Evolutionary conservation across 2,888 invertebrate genomes (phyloP), one percentile per base, ranked within the genome.

Genomic region (Buathra laborator): DNA sequence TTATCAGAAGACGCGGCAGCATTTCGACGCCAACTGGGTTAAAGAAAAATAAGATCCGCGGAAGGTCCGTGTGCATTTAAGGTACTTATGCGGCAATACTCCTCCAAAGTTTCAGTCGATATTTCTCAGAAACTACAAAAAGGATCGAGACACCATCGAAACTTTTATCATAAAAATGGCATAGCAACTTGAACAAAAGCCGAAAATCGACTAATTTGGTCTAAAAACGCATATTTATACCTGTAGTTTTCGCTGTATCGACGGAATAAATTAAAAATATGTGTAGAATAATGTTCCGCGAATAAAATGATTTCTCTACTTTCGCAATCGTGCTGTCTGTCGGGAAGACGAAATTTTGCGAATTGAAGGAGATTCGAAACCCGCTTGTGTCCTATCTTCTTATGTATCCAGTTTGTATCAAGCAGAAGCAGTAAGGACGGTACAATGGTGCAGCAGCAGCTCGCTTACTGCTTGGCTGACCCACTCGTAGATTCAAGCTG

Each of bases 401-500:
- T 62, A 32, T 19, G 53, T 67, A 66, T 7, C 32, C 44, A 43
- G 62, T 75, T 16, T 66, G 67, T 5, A 32, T 37, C 53, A 7
- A 67, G 43, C 37, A 16, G 44, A 62, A n/a, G 62, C 16, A 37
- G 56, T 37, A 12, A 44, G 16, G 46, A 74, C 12, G 67, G 12
- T 44, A 24, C 53, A 48, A 37, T 12, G 12, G 44, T 37, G 66
- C 16, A 44, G 19, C 14, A 37, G 66, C 46, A 37, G 24, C 24
- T 76, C 37, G 32, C n/a, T 53, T 62, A 64, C n/a, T 75, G 67
- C 70, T 75, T 10, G 77, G 82, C 81, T 85, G 84, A 85, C 79
- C 79, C 76, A 83, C 80, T 78, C 80, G 85, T 83, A 74, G 81
- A 85, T 86, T 83, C 81, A 76, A 79, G 81, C 76, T 44, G 43